phyloP scores from a whole-genome alignment of 2,888 invertebrate genomes.

The Athalia circularis region DNA sequence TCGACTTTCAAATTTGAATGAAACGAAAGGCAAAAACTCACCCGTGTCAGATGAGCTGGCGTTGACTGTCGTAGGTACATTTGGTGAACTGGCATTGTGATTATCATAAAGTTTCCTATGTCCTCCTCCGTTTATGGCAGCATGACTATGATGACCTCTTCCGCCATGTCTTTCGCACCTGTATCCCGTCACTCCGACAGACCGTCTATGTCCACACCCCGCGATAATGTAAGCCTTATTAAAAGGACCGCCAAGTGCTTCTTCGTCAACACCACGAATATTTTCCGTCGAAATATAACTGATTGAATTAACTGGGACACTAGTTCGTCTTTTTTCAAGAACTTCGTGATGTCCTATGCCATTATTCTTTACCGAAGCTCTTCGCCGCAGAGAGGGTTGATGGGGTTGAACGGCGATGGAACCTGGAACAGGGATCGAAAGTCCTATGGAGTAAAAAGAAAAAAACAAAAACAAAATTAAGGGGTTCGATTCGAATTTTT shows the following conservation, averaged over 20 bases:
- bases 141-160: slow-evolving; percentile 55
- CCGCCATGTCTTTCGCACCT: slow-evolving; percentile 71
- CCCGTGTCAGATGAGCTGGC: slow-evolving; percentile 70
- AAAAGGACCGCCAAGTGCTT: slow-evolving; percentile 59
- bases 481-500: too few species aligned
- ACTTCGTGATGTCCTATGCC: slow-evolving; percentile 70
- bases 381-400: slow-evolving; percentile 60
- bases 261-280: slow-evolving; percentile 64
- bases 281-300: slow-evolving; percentile 71
- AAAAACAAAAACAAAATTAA: too few species aligned
- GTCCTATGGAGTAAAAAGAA: background rate
- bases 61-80: slow-evolving; percentile 67
- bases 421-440: slow-evolving; percentile 19
- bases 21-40: slow-evolving; percentile 47
- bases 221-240: slow-evolving; percentile 66
- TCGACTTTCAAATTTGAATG: too few species aligned
- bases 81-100: slow-evolving; percentile 70
- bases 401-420: slow-evolving; percentile 49
- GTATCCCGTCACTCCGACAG: slow-evolving; percentile 62
- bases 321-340: slow-evolving; percentile 69
- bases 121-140: slow-evolving; percentile 68
- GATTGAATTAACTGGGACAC: slow-evolving; percentile 67
- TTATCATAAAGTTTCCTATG: slow-evolving; percentile 63
- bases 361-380: slow-evolving; percentile 69
- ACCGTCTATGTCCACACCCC: slow-evolving; percentile 68